phyloP scores from a whole-genome alignment of 2,888 invertebrate genomes.

The Sesamia inferens region DNA sequence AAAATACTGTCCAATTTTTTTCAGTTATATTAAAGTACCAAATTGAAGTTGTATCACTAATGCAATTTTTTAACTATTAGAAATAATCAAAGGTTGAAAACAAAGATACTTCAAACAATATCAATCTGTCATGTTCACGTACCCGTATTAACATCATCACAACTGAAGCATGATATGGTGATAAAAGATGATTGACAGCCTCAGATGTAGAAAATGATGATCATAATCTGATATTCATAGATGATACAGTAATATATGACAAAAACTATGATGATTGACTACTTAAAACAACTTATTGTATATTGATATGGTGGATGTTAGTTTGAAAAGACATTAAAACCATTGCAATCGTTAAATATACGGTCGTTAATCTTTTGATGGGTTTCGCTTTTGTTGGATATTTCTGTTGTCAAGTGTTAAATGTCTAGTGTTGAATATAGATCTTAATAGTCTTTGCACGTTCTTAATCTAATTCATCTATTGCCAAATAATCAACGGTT shows the following conservation, averaged over 20 bases:
- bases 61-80: neutral
- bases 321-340: conserved; percentile 21
- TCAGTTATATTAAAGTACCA: neutral
- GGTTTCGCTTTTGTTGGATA: conserved; percentile 6
- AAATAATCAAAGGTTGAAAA: neutral
- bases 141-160: conserved; percentile 18
- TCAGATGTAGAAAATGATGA: conserved; percentile 42
- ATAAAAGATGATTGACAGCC: conserved; percentile 54
- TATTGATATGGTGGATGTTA: conserved; percentile 29
- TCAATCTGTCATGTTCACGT: conserved; percentile 21
- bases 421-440: neutral
- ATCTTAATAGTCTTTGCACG: conserved; percentile 4
- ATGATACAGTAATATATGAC: conserved; percentile 36
- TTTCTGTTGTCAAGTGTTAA: conserved; percentile 18
- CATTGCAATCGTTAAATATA: conserved; percentile 21
- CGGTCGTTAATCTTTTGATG: conserved; percentile 23
- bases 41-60: neutral
- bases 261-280: conserved; percentile 51
- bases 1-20: neutral
- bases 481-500: neutral
- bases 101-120: conserved; percentile 10
- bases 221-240: conserved; percentile 37
- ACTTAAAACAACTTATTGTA: conserved; percentile 31
- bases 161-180: conserved; percentile 29
- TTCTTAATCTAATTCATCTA: neutral